A percentile compares a stretch with the other conserved stretches of the same genome.
Evolutionary conservation across 2,888 invertebrate genomes (phyloP).

Genomic region (Beris chalybata): DNA sequence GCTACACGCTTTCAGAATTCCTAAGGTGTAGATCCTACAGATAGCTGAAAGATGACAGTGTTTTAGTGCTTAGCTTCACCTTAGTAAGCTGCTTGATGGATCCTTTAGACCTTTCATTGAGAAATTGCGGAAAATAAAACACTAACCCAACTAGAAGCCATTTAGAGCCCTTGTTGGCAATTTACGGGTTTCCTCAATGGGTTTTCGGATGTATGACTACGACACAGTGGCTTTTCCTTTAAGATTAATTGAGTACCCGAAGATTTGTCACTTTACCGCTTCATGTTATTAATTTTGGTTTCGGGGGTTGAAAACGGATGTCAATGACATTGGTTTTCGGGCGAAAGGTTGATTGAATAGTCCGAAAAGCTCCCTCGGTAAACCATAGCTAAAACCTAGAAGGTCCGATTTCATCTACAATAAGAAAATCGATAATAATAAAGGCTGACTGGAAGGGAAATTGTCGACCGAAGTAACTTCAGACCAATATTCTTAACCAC

Average conservation of each 20-base stretch:
- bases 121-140: conserved; percentile 13
- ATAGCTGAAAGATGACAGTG: background rate
- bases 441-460: too few species aligned
- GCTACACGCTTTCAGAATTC: conserved; percentile 1
- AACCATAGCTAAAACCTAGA: too few species aligned
- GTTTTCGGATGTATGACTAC: background rate
- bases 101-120: conserved; percentile 8
- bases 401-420: too few species aligned
- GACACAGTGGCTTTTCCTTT: conserved; percentile 20
- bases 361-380: too few species aligned
- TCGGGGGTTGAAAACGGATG: conserved; percentile 10
- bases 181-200: conserved; percentile 9
- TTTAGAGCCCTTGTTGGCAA: conserved; percentile 9
- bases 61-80: conserved; percentile 10
- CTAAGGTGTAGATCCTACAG: background rate
- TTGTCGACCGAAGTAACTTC: background rate
- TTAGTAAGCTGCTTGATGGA: conserved; percentile 5
- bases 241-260: conserved; percentile 25
- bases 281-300: conserved; percentile 20
- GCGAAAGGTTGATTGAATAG: conserved; percentile 5
- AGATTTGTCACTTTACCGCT: conserved; percentile 24
- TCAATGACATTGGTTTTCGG: conserved; percentile 10
- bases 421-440: too few species aligned
- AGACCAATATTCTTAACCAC: conserved; percentile 5
- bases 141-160: conserved; percentile 8